A percentile compares a stretch with the other conserved stretches of the same genome.
phyloP scores from a whole-genome alignment of 2,113 vertebrate genomes.

The Cynoglossus semilaevis region DNA sequence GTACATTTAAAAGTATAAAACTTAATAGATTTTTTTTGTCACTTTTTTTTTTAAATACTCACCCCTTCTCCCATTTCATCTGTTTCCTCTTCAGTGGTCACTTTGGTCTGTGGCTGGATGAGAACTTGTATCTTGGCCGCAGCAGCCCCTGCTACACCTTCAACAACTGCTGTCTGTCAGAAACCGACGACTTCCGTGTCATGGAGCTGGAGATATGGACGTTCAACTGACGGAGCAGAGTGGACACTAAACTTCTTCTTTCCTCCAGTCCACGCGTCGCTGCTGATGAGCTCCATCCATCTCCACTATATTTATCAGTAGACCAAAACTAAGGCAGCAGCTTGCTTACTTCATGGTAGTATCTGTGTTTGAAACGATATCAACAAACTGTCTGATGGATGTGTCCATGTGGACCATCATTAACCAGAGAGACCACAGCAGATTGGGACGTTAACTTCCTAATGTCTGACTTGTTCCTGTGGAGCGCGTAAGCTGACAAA shows the following conservation, averaged over 20 bases:
- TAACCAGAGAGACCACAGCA: background rate
- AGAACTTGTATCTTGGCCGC: conserved; percentile 75
- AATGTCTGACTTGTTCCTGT: conserved; percentile 44
- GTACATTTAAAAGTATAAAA: too few species aligned
- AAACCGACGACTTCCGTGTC: conserved; percentile 76
- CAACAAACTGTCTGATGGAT: conserved; percentile 27
- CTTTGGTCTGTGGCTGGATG: conserved; percentile 82
- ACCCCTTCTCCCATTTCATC: background rate
- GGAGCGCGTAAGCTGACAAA: conserved; percentile 24
- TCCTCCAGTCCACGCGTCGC: background rate
- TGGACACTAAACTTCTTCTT: background rate
- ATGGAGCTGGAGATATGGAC: conserved; percentile 82
- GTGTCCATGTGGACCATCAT: conserved; percentile 21
- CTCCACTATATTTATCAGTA: conserved; percentile 20
- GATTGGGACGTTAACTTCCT: background rate
- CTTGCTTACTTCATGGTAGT: conserved; percentile 20
- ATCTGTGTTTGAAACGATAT: conserved; percentile 6
- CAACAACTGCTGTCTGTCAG: conserved; percentile 78
- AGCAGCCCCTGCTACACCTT: conserved; percentile 81
- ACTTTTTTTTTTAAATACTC: too few species aligned
- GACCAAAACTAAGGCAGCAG: conserved; percentile 12
- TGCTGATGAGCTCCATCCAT: conserved; percentile 22
- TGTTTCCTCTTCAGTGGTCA: conserved; percentile 67
- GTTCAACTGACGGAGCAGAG: conserved; percentile 65
- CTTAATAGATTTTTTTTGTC: too few species aligned